Percentiles rank a stretch among this genome's conserved stretches.
phyloP scores from a whole-genome alignment of 1,140 invertebrate species.

The Neuroterus valhalla region DNA sequence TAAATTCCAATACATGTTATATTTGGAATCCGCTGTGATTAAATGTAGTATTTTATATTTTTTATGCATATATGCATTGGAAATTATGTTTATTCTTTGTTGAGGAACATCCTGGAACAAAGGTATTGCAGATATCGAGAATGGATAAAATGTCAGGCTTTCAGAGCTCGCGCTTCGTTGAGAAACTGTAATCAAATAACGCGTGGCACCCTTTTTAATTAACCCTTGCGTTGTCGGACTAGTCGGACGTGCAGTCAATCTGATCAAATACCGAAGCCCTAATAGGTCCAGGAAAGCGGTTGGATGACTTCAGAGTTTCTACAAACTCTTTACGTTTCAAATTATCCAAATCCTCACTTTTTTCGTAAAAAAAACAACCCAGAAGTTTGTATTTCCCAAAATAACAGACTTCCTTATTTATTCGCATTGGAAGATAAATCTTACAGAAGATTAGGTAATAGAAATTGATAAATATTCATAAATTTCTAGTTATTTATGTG shows the following conservation, averaged over 20 bases:
- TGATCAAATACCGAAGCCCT: slow-evolving; percentile 26
- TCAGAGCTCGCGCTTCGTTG: not conserved
- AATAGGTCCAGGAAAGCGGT: slow-evolving; percentile 13
- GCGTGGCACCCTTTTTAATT: slow-evolving; percentile 28
- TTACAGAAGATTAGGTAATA: no score
- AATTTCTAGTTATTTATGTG: no score
- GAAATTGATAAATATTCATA: no score
- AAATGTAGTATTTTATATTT: no score
- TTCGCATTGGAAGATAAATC: no score
- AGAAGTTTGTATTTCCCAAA: no score
- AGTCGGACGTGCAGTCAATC: slow-evolving; percentile 16
- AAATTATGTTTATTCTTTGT: no score
- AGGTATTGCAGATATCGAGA: not conserved
- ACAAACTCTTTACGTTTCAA: not conserved
- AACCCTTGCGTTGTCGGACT: slow-evolving; percentile 18
- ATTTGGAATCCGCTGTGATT: no score
- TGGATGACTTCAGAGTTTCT: slow-evolving; percentile 3
- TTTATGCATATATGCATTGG: no score
- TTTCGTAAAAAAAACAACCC: no score
- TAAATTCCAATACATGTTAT: no score
- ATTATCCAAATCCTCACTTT: not conserved
- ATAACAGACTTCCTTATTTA: no score
- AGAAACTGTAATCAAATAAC: slow-evolving; percentile 9
- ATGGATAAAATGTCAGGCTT: not conserved
- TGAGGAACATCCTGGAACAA: not conserved